phyloP scores from a whole-genome alignment of 2,888 invertebrate genomes.

The Lissonota sp. region DNA sequence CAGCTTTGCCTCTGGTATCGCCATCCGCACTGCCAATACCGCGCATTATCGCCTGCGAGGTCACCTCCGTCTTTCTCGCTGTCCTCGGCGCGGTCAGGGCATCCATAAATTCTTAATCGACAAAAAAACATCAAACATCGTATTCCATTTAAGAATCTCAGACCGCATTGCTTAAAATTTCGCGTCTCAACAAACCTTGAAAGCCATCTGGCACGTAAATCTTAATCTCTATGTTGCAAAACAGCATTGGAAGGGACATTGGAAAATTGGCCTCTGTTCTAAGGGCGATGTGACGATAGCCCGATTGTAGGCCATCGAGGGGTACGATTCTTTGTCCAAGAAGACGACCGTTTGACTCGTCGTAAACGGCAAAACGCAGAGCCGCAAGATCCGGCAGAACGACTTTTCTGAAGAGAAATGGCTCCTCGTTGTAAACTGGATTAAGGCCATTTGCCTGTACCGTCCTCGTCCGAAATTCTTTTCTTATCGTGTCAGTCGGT shows the following conservation, averaged over 20 bases:
- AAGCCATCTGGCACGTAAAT: conserved; percentile 99
- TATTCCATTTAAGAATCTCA: background rate
- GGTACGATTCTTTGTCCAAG: conserved; percentile 99
- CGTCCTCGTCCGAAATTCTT: conserved; percentile 98
- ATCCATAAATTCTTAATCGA: conserved; percentile 95
- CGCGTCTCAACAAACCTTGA: conserved; percentile 88
- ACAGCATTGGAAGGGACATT: conserved; percentile 99
- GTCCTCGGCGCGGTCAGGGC: conserved; percentile 97
- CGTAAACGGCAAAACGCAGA: conserved; percentile 98
- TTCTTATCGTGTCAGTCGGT: conserved; percentile 99
- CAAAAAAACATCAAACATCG: conserved; percentile 2
- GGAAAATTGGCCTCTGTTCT: conserved; percentile 99
- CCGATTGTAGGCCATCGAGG: conserved; percentile 98
- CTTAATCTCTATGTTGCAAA: conserved; percentile 99
- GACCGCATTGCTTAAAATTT: background rate
- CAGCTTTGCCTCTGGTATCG: conserved; percentile 84
- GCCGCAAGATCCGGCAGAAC: conserved; percentile 99
- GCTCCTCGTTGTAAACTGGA: conserved; percentile 99
- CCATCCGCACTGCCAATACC: conserved; percentile 96
- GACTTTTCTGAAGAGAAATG: conserved; percentile 99
- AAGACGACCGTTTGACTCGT: conserved; percentile 96
- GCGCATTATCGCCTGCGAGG: conserved; percentile 93
- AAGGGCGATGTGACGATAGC: conserved; percentile 98
- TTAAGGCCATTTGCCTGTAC: conserved; percentile 99
- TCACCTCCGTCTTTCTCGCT: conserved; percentile 76